Percentiles rank a stretch among this genome's conserved stretches.
Evolutionary conservation across 2,113 vertebrate genomes (phyloP).

Genomic region (Myocastor coypus): DNA sequence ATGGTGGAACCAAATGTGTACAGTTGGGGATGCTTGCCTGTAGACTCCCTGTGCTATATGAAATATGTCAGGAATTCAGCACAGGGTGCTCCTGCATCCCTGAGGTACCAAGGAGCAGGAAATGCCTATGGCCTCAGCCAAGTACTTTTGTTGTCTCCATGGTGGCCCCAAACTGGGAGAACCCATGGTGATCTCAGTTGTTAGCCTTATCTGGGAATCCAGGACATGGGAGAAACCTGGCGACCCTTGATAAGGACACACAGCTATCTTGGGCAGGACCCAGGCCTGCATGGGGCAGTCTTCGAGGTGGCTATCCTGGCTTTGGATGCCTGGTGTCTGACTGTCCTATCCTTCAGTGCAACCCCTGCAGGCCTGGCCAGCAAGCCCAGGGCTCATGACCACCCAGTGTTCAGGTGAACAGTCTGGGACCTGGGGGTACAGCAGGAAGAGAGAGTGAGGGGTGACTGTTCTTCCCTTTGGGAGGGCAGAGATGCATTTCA

Average conservation of each 20-base stretch:
- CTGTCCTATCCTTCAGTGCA: not conserved
- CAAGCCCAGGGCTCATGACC: not conserved
- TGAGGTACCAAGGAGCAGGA: not conserved
- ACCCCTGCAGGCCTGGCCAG: not conserved
- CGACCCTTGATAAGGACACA: not conserved
- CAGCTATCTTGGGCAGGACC: not conserved
- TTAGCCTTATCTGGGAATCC: not conserved
- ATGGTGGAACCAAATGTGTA: not conserved
- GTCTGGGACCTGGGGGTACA: too few species aligned
- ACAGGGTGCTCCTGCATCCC: not conserved
- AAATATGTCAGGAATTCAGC: too few species aligned
- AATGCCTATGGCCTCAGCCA: not conserved
- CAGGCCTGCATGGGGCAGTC: not conserved
- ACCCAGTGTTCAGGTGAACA: not conserved
- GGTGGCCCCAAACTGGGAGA: too few species aligned
- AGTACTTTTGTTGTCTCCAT: not conserved
- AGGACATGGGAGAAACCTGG: too few species aligned
- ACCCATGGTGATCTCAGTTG: fast-evolving
- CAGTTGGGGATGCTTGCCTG: too few species aligned
- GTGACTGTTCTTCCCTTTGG: not conserved
- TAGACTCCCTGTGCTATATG: not conserved
- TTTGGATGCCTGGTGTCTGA: not conserved
- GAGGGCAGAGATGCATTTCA: not conserved
- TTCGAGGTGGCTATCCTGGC: not conserved
- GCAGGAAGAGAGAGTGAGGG: too few species aligned